These are phyloP conservation scores for Reticulitermes lucifugus DNA, from an alignment of 2,888 invertebrate genomes.

Conservation along the genomic window DNA sequence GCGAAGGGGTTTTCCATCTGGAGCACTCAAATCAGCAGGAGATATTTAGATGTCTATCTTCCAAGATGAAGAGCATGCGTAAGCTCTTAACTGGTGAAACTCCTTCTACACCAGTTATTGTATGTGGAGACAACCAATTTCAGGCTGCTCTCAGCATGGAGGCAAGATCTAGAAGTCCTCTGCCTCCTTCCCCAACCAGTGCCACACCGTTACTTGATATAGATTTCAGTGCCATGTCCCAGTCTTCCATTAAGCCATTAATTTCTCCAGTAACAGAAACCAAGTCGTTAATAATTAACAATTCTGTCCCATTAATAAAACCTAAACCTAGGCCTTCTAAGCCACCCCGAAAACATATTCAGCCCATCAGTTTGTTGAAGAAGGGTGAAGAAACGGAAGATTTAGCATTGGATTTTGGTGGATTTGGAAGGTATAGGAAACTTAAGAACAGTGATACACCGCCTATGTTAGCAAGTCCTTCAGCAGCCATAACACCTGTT, in stretches of 20 bases:
- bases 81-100: constrained; percentile 74
- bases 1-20: constrained; percentile 84
- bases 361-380: constrained; percentile 37
- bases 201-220: constrained; percentile 65
- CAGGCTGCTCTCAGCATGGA: constrained; percentile 82
- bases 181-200: constrained; percentile 75
- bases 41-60: constrained; percentile 82
- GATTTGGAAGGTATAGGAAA: constrained; percentile 68
- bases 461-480: constrained; percentile 57
- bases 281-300: constrained; percentile 44
- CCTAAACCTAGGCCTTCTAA: constrained; percentile 71
- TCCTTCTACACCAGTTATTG: constrained; percentile 64
- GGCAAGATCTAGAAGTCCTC: constrained; percentile 83
- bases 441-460: constrained; percentile 66
- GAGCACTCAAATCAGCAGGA: constrained; percentile 87
- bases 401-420: constrained; percentile 66
- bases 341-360: constrained; percentile 69
- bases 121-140: constrained; percentile 79
- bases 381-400: constrained; percentile 58
- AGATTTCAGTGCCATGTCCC: constrained; percentile 58
- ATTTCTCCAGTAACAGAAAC: constrained; percentile 35
- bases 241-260: constrained; percentile 52
- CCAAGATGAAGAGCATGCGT: constrained; percentile 90
- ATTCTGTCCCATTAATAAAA: constrained; percentile 19
- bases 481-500: constrained; percentile 50